Evolutionary conservation across 1,140 invertebrate genomes (phyloP).

Genomic region (Uloborus diversus): DNA sequence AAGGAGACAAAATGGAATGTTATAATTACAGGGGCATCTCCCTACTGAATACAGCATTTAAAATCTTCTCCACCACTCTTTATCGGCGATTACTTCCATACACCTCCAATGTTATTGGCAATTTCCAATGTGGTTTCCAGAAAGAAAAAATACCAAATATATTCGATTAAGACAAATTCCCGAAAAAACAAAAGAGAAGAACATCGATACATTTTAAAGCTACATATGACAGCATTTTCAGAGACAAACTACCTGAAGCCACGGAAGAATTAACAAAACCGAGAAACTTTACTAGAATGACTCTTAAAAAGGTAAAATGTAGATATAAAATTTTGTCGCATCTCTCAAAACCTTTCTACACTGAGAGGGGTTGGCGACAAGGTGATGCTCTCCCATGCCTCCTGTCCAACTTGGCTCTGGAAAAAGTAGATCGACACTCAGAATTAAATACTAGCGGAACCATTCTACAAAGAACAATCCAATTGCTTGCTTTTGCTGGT

Average conservation of each 20-base stretch:
- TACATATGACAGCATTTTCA: background rate
- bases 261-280: background rate
- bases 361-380: background rate
- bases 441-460: background rate
- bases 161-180: background rate
- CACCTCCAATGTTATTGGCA: background rate
- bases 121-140: background rate
- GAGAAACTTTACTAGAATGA: background rate
- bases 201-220: background rate
- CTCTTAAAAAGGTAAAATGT: background rate
- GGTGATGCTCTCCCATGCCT: background rate
- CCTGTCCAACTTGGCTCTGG: background rate
- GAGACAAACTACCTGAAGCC: background rate
- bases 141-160: background rate
- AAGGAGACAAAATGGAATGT: background rate
- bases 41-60: background rate
- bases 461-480: background rate
- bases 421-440: background rate
- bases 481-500: background rate
- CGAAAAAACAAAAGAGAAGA: background rate
- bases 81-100: background rate
- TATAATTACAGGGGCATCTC: background rate
- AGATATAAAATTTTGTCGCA: background rate
- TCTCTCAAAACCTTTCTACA: background rate
- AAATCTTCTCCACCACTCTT: background rate